Evolutionary conservation across 2,888 invertebrate species (phyloP), one percentile per base, ranked within the genome.

Genomic region (Portevinia maculata): DNA sequence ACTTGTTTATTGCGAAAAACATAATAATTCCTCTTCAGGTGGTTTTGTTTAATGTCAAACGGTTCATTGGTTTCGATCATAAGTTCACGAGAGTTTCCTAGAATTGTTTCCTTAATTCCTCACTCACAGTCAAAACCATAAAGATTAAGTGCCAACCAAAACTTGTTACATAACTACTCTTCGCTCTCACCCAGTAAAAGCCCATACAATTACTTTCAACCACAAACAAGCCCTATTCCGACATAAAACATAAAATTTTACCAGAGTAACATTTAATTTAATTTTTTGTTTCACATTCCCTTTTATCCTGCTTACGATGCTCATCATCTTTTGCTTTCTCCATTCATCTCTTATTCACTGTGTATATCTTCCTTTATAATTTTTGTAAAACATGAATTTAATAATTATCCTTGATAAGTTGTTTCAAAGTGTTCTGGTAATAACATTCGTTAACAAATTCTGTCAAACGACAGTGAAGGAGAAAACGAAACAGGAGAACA

Each of bases 371-470:
- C 34, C 37, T 57, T 50, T 41, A 24, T 39, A 11, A 46, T 39
- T 34, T 39, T 46, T 52, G 76, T 60, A 83, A 76, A 19, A 76
- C 83, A 83, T 83, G 67, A 83, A 76, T 83, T 76, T 76, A 76
- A 83, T 76, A 83, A 83, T 83, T 76, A 83, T 83, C 83, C 76
- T 65, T 83, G 83, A 83, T 83, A 83, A 83, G 83, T 83, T 83
- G 76, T 83, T 83, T 76, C 83, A 83, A 83, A 83, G 83, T 83
- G 83, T 75, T 73, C 83, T 76, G 83, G 83, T 71, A 83, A 83
- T 83, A 83, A 83, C 76, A 83, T 83, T 83, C 76, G 83, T 83
- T 83, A 78, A 73, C 70, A 76, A 83, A 83, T 76, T 83, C 67
- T 78, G 83, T 83, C 83, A 83, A 83, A 78, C 71, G 71, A 76